These are phyloP conservation scores for Polyploca ridens DNA, from an alignment of 2,888 invertebrate genomes.

Conservation along the genomic window DNA sequence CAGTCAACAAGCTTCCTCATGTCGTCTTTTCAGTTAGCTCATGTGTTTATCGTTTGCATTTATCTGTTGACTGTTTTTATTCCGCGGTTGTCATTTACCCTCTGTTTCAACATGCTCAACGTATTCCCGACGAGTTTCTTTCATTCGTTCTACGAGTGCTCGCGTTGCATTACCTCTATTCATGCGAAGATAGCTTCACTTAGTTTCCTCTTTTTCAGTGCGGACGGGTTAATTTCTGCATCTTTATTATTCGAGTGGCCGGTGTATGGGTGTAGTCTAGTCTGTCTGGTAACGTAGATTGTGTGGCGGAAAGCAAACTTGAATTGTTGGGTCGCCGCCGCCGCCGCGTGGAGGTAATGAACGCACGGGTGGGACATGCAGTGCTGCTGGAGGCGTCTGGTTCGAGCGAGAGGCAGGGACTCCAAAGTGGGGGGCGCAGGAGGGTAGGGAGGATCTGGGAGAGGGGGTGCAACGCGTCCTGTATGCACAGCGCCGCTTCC, in stretches of 20 bases:
- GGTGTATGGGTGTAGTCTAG: slow-evolving; percentile 70
- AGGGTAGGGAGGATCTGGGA: slow-evolving; percentile 39
- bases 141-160: slow-evolving; percentile 78
- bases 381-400: slow-evolving; percentile 78
- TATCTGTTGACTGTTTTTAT: slow-evolving; percentile 85
- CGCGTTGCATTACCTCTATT: slow-evolving; percentile 79
- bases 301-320: slow-evolving; percentile 83
- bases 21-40: slow-evolving; percentile 73
- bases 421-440: slow-evolving; percentile 43
- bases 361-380: slow-evolving; percentile 80
- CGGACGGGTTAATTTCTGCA: slow-evolving; percentile 82
- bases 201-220: slow-evolving; percentile 82
- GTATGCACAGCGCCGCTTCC: slow-evolving; percentile 83
- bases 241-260: slow-evolving; percentile 84
- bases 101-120: slow-evolving; percentile 77
- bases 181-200: slow-evolving; percentile 82
- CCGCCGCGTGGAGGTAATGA: slow-evolving; percentile 79
- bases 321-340: slow-evolving; percentile 77
- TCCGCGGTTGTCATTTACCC: slow-evolving; percentile 82
- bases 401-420: slow-evolving; percentile 66
- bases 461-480: slow-evolving; percentile 75
- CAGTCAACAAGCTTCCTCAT: slow-evolving; percentile 69
- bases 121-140: slow-evolving; percentile 77
- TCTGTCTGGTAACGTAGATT: slow-evolving; percentile 80
- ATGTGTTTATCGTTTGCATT: slow-evolving; percentile 83